Conservation (phyloP, 2,113 vertebrate species). For the Sakesphorus luctuosus region DNA sequence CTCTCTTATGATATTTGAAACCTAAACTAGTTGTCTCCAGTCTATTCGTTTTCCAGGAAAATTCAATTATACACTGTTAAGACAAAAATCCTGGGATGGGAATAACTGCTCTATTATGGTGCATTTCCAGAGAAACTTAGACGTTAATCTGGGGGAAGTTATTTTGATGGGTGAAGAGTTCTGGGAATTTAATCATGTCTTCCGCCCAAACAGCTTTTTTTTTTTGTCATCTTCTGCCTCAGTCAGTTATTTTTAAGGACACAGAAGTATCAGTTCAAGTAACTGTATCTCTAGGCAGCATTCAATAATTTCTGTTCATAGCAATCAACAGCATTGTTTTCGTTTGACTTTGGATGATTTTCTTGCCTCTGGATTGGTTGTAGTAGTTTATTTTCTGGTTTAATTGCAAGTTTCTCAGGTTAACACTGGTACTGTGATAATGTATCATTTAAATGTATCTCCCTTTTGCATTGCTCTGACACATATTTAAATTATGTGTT, state of each 20-base stretch:
- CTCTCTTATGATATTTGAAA: neutral
- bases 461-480: neutral
- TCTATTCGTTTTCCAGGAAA: neutral
- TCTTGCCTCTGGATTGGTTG: neutral
- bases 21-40: neutral
- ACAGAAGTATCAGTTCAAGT: neutral
- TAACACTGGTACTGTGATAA: neutral
- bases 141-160: accelerated
- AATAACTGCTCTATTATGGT: neutral
- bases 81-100: neutral
- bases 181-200: neutral
- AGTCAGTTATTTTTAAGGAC: neutral
- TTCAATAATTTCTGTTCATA: neutral
- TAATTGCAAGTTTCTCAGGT: neutral
- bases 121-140: neutral
- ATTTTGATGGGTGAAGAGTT: accelerated
- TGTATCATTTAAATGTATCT: neutral
- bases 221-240: neutral
- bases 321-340: neutral
- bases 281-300: neutral
- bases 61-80: neutral
- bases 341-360: neutral
- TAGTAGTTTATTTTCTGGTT: neutral
- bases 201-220: neutral
- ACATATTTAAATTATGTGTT: neutral